Conservation (phyloP, 2,888 invertebrate species). For the Trachelus stipa region DNA sequence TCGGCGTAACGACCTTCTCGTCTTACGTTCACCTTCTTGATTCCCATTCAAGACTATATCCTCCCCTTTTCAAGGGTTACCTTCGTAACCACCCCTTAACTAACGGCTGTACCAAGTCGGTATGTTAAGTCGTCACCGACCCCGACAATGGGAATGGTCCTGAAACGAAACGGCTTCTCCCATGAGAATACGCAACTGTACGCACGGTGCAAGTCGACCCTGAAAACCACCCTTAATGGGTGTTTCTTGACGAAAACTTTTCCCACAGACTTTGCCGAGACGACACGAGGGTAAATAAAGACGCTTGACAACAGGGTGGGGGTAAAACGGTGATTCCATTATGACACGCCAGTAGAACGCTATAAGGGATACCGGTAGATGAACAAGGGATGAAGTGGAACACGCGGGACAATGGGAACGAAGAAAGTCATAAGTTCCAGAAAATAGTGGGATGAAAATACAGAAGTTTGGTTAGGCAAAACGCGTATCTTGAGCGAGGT, state of each 20-base stretch:
- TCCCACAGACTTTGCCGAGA: conserved; percentile 35
- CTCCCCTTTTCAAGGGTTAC: conserved; percentile 27
- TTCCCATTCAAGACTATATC: conserved; percentile 35
- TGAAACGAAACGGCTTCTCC: conserved; percentile 11
- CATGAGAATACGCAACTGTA: not conserved
- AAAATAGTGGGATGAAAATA: not conserved
- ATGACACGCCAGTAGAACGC: not conserved
- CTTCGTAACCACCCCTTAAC: not conserved
- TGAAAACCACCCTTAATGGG: conserved; percentile 6
- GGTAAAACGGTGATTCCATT: not conserved
- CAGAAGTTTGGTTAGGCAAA: conserved; percentile 10
- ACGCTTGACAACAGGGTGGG: not conserved
- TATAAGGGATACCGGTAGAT: not conserved
- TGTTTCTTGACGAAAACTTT: conserved; percentile 37
- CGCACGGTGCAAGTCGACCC: not conserved
- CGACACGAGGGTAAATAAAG: conserved; percentile 6
- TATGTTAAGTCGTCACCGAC: conserved; percentile 29
- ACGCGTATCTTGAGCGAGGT: conserved; percentile 38
- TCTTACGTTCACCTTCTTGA: conserved; percentile 35
- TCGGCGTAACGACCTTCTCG: conserved; percentile 35
- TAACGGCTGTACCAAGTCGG: conserved; percentile 57
- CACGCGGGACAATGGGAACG: not conserved
- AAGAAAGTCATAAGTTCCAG: not conserved
- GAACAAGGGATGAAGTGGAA: not conserved
- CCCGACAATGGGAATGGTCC: conserved; percentile 48